Base-by-base conservation (phyloP, 2,113 vertebrate genomes). In the Aegithalos caudatus region DNA sequence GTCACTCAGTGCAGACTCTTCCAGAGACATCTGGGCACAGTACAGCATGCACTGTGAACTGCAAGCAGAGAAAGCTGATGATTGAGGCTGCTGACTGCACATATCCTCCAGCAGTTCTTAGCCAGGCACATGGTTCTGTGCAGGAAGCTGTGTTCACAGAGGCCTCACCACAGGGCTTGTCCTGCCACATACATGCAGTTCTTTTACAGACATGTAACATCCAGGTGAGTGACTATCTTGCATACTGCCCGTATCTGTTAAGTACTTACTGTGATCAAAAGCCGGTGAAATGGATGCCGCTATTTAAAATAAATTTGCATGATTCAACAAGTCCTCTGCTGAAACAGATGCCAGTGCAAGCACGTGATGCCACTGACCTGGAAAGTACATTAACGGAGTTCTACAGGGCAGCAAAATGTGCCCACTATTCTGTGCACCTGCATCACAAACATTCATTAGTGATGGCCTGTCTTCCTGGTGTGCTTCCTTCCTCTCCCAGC, bases 131-230 rank as follows among this genome's bases (percentile, higher is more conserved):
- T 1, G 12, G 33, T 13, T 67, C 53, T 44, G 31, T 5, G 2
- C 37, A 40, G 89, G 61, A 56, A n/a, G 29, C 38, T 67, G 31
- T 28, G 31, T 20, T 70, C 9, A 14, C 44, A 35, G 45, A 15
- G 15, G 29, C 66, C 40, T 48, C 40, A 45, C 8, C 0, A 2
- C 66, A 67, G 62, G 53, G 28, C 47, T 80, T 23, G 11, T 86
- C 37, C 54, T 4, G 3, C 20, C 3, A 6, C 7, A 1, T 1
- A 6, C 9, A 8, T 2, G 0, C 11, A 5, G 18, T 31, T 81
- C 81, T 60, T 33, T 69, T 47, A 18, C 14, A 65, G 61, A 37
- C 18, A 6, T 27, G 27, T 24, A 5, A 40, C 2, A 5, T 25
- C 40, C 54, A 35, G 62, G 15, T 31, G 33, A 60, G 33, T 2